These are phyloP conservation scores for Chesias legatella DNA, from an alignment of 2,888 invertebrate genomes.

Conservation along the genomic window DNA sequence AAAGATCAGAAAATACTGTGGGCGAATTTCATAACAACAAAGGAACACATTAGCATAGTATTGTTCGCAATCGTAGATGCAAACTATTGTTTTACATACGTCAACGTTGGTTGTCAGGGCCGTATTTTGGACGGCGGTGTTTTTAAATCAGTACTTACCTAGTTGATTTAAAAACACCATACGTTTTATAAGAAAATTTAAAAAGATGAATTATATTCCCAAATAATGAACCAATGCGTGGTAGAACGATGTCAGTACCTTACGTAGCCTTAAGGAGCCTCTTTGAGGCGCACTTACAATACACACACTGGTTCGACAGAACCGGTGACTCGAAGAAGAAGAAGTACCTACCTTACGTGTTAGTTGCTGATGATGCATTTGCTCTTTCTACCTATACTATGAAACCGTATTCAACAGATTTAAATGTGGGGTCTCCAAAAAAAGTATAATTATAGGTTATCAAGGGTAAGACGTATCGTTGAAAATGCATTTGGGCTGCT, in stretches of 20 bases:
- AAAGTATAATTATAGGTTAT: slow-evolving; percentile 11
- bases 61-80: slow-evolving; percentile 28
- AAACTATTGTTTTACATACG: slow-evolving; percentile 35
- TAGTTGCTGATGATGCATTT: slow-evolving; percentile 16
- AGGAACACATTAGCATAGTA: slow-evolving; percentile 16
- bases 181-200: slow-evolving; percentile 11
- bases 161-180: too few relatives aligned
- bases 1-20: slow-evolving; percentile 10
- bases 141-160: too few relatives aligned
- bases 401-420: slow-evolving; percentile 15
- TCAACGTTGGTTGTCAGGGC: slow-evolving; percentile 32
- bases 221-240: slow-evolving; percentile 11
- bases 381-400: slow-evolving; percentile 12
- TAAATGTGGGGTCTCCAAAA: slow-evolving; percentile 14
- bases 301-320: too few relatives aligned
- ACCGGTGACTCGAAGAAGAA: too few relatives aligned
- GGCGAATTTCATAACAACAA: slow-evolving; percentile 32
- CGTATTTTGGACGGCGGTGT: slow-evolving; percentile 35
- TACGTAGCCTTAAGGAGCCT: too few relatives aligned
- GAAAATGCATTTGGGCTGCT: slow-evolving; percentile 11
- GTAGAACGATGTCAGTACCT: slow-evolving; percentile 12
- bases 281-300: too few relatives aligned
- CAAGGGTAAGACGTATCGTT: slow-evolving; percentile 6
- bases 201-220: slow-evolving; percentile 13
- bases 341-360: too few relatives aligned